phyloP scores from a whole-genome alignment of 2,113 vertebrate genomes.

The Vulpes ferrilata region DNA sequence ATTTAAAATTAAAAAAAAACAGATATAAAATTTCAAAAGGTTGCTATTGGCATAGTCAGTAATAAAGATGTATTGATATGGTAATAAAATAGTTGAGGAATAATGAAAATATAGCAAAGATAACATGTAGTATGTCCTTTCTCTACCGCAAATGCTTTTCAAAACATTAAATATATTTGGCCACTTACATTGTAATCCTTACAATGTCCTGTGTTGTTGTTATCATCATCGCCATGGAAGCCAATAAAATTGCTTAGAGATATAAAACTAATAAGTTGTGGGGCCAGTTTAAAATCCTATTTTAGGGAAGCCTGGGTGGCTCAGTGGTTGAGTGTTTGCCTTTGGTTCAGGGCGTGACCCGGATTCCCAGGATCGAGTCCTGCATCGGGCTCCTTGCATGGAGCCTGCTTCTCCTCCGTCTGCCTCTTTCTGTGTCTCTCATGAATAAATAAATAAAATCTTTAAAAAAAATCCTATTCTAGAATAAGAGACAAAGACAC shows the following conservation, averaged over 20 bases:
- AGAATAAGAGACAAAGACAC: not conserved
- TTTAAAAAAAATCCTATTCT: not conserved
- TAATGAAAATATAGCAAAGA: not conserved
- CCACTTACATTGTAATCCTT: conserved; percentile 2
- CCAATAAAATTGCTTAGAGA: not conserved
- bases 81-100: not conserved
- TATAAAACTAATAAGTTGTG: not conserved
- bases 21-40: not conserved
- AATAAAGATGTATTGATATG: not conserved
- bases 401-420: too few relatives aligned
- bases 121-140: not conserved
- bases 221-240: not conserved
- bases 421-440: too few relatives aligned
- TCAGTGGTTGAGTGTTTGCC: too few relatives aligned
- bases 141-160: not conserved
- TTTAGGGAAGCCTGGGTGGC: too few relatives aligned
- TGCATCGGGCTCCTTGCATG: too few relatives aligned
- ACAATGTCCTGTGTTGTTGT: not conserved
- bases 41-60: not conserved
- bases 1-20: not conserved
- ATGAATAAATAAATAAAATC: too few relatives aligned
- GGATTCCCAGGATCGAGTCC: too few relatives aligned
- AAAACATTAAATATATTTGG: not conserved
- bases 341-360: too few relatives aligned
- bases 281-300: not conserved